Percentiles rank a stretch among this genome's conserved stretches.
phyloP scores from a whole-genome alignment of 2,113 vertebrate species.

The Eulemur macaco region DNA sequence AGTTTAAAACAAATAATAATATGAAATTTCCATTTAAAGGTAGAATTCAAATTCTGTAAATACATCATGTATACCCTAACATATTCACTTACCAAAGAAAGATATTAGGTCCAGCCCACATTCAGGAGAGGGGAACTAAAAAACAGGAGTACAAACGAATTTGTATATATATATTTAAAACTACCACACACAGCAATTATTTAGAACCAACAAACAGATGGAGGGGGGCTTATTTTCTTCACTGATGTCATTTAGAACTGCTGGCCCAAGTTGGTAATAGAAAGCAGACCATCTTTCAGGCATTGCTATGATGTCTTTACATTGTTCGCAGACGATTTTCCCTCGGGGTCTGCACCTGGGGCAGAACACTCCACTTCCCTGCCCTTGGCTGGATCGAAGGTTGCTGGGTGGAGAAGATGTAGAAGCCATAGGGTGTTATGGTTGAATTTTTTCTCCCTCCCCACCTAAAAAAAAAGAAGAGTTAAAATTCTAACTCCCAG shows the following conservation, averaged over 20 bases:
- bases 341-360: background rate
- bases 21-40: background rate
- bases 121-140: background rate
- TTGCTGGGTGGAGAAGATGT: background rate
- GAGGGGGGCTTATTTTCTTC: background rate
- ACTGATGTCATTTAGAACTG: background rate
- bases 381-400: background rate
- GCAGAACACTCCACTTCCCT: background rate
- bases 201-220: background rate
- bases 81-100: background rate
- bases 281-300: background rate
- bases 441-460: background rate
- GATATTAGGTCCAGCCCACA: background rate
- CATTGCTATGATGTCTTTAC: background rate
- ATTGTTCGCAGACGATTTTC: background rate
- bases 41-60: background rate
- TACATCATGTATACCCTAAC: background rate
- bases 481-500: background rate
- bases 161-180: background rate
- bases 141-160: background rate
- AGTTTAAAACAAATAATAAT: constrained; percentile 4
- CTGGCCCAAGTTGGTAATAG: background rate
- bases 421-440: too few species aligned
- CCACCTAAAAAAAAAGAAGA: background rate
- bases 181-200: background rate